These are phyloP conservation scores for Hypanus sabinus DNA, from an alignment of 2,113 vertebrate species.

Conservation along the genomic window DNA sequence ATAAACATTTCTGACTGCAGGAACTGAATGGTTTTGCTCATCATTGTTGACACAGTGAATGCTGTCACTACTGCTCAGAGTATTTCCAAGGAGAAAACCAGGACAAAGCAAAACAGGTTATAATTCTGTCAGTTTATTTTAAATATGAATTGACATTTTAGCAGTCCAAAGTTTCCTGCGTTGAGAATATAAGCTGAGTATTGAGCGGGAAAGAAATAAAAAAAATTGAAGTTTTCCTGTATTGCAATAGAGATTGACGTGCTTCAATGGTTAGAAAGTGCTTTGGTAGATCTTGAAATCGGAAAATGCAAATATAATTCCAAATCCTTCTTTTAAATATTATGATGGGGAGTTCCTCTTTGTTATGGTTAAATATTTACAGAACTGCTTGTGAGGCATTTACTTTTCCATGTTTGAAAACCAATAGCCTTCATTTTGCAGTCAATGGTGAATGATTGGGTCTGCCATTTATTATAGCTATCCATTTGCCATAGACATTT, in stretches of 20 bases:
- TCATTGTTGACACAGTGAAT: neutral
- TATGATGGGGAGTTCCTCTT: neutral
- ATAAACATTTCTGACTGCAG: slow-evolving; percentile 9
- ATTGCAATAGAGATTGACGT: neutral
- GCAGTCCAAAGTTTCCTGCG: neutral
- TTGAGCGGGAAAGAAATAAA: neutral
- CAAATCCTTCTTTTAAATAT: neutral
- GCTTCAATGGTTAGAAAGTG: neutral
- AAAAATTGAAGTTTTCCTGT: neutral
- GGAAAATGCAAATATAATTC: neutral
- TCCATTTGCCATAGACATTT: neutral
- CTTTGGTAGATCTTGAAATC: neutral
- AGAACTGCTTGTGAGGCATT: neutral
- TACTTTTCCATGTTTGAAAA: neutral
- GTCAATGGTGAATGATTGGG: neutral
- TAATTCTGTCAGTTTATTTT: slow-evolving; percentile 2
- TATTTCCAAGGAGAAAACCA: neutral
- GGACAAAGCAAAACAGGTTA: neutral
- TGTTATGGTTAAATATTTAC: neutral
- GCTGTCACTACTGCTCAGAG: neutral
- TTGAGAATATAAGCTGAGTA: neutral
- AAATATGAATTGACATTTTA: neutral
- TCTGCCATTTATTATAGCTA: neutral
- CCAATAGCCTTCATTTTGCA: neutral
- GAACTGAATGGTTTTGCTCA: neutral